These are phyloP conservation scores for Datnioides undecimradiatus DNA, from an alignment of 2,113 vertebrate genomes.

Conservation along the genomic window DNA sequence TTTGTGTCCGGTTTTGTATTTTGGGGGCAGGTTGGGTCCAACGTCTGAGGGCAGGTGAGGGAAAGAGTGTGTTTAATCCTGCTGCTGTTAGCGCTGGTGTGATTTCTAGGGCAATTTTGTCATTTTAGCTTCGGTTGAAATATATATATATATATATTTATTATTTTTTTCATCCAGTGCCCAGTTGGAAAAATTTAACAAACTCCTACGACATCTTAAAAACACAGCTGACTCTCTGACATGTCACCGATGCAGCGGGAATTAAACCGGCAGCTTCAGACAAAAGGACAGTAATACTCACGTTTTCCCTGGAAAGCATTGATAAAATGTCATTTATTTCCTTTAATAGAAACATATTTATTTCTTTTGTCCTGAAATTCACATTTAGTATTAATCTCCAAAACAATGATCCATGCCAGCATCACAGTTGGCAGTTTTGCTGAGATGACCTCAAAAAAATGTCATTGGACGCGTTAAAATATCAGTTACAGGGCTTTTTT, in stretches of 20 bases:
- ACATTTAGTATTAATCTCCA: not conserved
- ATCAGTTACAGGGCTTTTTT: not conserved
- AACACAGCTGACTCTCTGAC: not conserved
- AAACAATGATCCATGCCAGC: not conserved
- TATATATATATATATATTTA: too few species aligned
- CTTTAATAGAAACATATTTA: not conserved
- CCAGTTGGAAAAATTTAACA: not conserved
- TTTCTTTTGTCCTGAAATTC: not conserved
- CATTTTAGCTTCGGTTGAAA: not conserved
- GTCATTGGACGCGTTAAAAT: not conserved
- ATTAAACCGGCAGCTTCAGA: not conserved
- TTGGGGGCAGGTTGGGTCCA: not conserved
- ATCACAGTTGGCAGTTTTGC: not conserved
- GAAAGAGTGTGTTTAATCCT: not conserved
- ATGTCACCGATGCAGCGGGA: not conserved
- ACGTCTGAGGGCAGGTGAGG: not conserved
- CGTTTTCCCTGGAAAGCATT: not conserved
- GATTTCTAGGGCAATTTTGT: conserved; percentile 16
- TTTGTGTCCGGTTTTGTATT: not conserved
- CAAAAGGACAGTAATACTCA: not conserved
- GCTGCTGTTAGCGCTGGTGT: not conserved
- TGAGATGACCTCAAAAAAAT: not conserved
- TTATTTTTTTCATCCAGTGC: too few species aligned
- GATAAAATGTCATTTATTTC: not conserved
- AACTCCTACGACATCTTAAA: not conserved